Evolutionary conservation across 1,140 invertebrate species (phyloP).

Genomic region (Halictus rubicundus): DNA sequence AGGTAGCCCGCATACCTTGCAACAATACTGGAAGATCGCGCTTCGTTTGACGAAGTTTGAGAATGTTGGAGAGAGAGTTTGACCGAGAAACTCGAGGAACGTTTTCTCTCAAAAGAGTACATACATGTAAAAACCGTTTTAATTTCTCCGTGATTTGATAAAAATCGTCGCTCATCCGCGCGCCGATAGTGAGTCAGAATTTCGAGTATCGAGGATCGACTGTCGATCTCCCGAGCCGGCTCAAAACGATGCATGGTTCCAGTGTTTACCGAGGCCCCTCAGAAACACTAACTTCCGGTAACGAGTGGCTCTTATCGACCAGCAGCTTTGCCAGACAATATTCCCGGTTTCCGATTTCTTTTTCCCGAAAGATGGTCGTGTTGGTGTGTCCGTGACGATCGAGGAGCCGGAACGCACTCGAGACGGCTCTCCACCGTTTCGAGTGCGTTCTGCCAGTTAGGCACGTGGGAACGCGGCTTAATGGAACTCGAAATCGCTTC

Average conservation of each 20-base stretch:
- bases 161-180: too few relatives aligned
- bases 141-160: too few relatives aligned
- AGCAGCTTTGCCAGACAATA: not conserved
- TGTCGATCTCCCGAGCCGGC: not conserved
- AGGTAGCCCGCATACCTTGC: too few relatives aligned
- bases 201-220: not conserved
- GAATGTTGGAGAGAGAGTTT: too few relatives aligned
- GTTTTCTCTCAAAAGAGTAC: too few relatives aligned
- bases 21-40: too few relatives aligned
- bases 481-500: not conserved
- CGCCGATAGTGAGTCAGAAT: too few relatives aligned
- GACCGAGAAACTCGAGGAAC: too few relatives aligned
- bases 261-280: slow-evolving; percentile 6
- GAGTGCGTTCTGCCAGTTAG: not conserved
- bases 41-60: too few relatives aligned
- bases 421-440: not conserved
- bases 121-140: too few relatives aligned
- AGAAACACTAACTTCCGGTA: not conserved
- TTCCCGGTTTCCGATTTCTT: not conserved
- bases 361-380: not conserved
- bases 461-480: not conserved
- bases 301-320: slow-evolving; percentile 23
- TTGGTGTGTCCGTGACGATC: not conserved
- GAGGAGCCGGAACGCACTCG: not conserved
- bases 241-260: slow-evolving; percentile 22